Base-by-base conservation (phyloP, 2,113 vertebrate genomes). In the Pterophyllum scalare region DNA sequence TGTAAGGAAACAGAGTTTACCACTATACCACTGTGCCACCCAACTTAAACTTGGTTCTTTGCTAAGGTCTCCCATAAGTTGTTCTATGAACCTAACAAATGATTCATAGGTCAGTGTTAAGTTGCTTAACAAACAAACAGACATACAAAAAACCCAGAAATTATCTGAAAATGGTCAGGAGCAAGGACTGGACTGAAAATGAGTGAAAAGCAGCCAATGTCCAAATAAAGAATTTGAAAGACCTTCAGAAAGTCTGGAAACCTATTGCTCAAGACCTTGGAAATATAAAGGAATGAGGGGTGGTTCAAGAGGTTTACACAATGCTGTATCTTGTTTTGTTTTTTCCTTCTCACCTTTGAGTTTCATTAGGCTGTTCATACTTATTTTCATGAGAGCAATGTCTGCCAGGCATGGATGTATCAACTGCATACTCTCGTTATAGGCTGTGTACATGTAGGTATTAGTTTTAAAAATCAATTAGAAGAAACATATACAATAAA, bases 91-190 rank as follows among this genome's bases (percentile, higher is more conserved):
- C 14, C 17, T 46, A 67, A 67, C 22, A 22, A 65, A 46, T 46
- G 62, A 67, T 65, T 65, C 14, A 65, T 46, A 46, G 22, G 64
- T 46, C 64, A 67, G 22, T 46, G 26, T 46, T 46, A 46, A 46
- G 38, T 46, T 40, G 64, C 46, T 19, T 19, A 70, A 49, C 3
- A 1, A 28, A 40, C 22, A 70, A 28, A 38, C n/a, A 62, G 35
- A 31, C 33, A 65, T 10, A 13, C 62, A 65, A 9, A 35, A n/a
- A 65, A 2, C 7, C 35, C 8, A 8, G 8, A 59, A 75, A 28
- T 88, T 33, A 33, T 49, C 78, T 86, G 86, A 83, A 67, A 67
- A 46, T 67, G 38, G 38, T 26, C 38, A 46, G 38, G 22, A 26
- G 46, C 15, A 49, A 49, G 15, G 14, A 49, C 15, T 52, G 15